These are phyloP conservation scores for Nothocercus nigrocapillus DNA, from an alignment of 2,113 vertebrate species.

Conservation along the genomic window DNA sequence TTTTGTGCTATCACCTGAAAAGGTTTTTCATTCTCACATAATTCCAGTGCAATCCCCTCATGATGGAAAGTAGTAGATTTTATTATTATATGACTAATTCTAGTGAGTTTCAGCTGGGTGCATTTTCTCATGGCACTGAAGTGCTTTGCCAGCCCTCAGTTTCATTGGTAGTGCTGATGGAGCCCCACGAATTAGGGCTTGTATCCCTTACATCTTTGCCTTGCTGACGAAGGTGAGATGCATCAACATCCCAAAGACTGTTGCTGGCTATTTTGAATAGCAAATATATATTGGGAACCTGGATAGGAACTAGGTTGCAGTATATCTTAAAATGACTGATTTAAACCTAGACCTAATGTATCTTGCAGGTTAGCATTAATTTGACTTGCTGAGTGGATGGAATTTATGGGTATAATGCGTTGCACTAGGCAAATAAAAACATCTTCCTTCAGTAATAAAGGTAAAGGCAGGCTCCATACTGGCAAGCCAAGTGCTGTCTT, in stretches of 20 bases:
- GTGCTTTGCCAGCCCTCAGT: constrained; percentile 40
- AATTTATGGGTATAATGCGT: constrained; percentile 80
- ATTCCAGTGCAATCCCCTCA: constrained; percentile 14
- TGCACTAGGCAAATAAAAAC: constrained; percentile 80
- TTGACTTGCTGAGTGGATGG: constrained; percentile 81
- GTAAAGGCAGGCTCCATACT: constrained; percentile 62
- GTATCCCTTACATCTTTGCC: constrained; percentile 54
- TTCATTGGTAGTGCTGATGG: constrained; percentile 19
- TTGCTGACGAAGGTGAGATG: constrained; percentile 66
- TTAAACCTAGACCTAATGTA: constrained; percentile 80
- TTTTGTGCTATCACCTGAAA: constrained; percentile 37
- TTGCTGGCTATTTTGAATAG: constrained; percentile 53
- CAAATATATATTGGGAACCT: constrained; percentile 79
- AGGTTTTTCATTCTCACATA: constrained; percentile 21
- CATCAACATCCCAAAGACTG: constrained; percentile 72
- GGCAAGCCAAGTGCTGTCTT: constrained; percentile 61
- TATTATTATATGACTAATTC: constrained; percentile 24
- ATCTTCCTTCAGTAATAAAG: constrained; percentile 77
- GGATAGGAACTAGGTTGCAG: constrained; percentile 69
- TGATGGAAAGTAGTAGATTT: constrained; percentile 4
- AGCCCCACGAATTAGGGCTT: constrained; percentile 64
- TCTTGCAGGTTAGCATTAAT: constrained; percentile 82
- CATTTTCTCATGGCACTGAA: constrained; percentile 36
- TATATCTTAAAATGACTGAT: constrained; percentile 82
- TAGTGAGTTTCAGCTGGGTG: constrained; percentile 40